Conservation (phyloP, 2,797 vertebrate genomes). For the Semaprochilodus insignis region DNA sequence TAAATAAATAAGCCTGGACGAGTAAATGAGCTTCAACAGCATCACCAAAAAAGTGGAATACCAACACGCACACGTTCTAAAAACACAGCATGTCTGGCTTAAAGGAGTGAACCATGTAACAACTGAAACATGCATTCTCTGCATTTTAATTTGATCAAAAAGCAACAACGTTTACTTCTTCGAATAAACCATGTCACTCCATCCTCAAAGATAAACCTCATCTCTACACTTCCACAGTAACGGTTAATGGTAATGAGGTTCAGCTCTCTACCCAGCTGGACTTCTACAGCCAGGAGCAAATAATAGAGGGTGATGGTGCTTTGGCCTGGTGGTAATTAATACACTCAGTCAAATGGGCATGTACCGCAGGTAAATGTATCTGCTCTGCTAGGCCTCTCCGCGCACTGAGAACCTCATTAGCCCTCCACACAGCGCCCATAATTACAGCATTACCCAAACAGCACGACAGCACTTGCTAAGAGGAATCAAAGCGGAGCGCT, state of each 20-base stretch:
- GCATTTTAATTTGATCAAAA: not conserved
- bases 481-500: constrained; percentile 11
- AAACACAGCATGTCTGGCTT: not conserved
- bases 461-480: not conserved
- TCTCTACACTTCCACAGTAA: constrained; percentile 15
- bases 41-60: not conserved
- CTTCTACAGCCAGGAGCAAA: constrained; percentile 5
- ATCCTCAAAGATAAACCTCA: not conserved
- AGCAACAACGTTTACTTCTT: not conserved
- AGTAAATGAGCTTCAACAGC: not conserved
- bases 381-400: constrained; percentile 19
- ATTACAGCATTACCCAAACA: constrained; percentile 50
- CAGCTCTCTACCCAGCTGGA: constrained; percentile 9
- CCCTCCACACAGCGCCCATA: constrained; percentile 25
- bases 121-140: not conserved
- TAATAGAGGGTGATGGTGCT: constrained; percentile 17
- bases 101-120: not conserved
- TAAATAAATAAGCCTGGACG: not conserved
- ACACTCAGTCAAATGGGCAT: constrained; percentile 31
- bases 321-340: constrained; percentile 51
- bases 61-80: not conserved
- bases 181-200: not conserved
- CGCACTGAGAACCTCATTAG: constrained; percentile 46
- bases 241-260: constrained; percentile 31
- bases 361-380: constrained; percentile 45